These are phyloP conservation scores for Dicaeum eximium DNA, from an alignment of 2,113 vertebrate genomes.

Conservation along the genomic window DNA sequence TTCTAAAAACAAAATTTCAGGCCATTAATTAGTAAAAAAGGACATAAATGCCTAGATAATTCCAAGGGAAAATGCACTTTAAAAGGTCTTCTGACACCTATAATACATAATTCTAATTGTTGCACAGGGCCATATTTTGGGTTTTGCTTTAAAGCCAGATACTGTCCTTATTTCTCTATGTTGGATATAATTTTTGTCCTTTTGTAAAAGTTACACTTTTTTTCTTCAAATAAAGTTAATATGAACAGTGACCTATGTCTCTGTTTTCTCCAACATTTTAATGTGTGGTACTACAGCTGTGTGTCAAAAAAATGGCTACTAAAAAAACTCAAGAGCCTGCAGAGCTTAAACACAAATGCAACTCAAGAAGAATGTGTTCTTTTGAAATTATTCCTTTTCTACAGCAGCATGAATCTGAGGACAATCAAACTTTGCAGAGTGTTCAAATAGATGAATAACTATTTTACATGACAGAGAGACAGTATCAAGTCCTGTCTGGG, in stretches of 20 bases:
- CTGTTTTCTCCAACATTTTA: neutral
- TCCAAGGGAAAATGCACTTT: neutral
- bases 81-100: neutral
- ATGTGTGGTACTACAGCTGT: fast-evolving
- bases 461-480: neutral
- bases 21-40: neutral
- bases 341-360: neutral
- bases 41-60: neutral
- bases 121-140: neutral
- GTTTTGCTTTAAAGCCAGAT: neutral
- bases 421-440: neutral
- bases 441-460: neutral
- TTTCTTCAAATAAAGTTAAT: neutral
- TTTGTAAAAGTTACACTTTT: neutral
- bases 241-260: neutral
- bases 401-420: neutral
- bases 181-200: neutral
- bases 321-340: neutral
- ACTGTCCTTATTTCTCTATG: neutral
- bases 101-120: neutral
- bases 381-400: neutral
- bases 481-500: neutral
- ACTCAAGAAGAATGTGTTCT: neutral
- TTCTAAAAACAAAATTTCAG: neutral
- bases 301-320: neutral